A percentile compares a stretch with the other conserved stretches of the same genome.
These are phyloP conservation scores for Plebejus argus DNA, from an alignment of 2,888 invertebrate species.

Conservation along the genomic window DNA sequence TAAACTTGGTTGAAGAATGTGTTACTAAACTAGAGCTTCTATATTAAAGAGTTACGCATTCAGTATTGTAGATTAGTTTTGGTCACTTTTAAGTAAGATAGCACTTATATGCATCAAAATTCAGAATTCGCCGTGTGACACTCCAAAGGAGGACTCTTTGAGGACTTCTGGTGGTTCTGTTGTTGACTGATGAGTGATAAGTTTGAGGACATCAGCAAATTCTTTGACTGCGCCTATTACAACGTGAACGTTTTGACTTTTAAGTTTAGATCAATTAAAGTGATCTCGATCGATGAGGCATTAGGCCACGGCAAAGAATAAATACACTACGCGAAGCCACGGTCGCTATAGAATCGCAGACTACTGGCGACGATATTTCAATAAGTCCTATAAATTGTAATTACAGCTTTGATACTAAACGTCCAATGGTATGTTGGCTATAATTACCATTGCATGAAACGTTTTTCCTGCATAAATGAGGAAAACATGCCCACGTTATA, in stretches of 20 bases:
- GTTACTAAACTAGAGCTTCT: neutral
- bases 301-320: neutral
- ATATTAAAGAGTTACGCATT: neutral
- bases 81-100: neutral
- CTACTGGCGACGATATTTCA: neutral
- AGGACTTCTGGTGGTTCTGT: too few species aligned
- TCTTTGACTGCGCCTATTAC: neutral
- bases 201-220: neutral
- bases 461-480: slow-evolving; percentile 9
- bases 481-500: neutral
- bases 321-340: too few species aligned
- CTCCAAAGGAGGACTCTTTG: too few species aligned
- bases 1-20: neutral
- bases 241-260: neutral
- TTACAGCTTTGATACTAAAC: neutral
- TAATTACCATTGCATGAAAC: neutral
- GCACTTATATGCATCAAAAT: too few species aligned
- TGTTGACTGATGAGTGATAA: too few species aligned
- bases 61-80: neutral
- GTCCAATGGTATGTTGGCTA: slow-evolving; percentile 9
- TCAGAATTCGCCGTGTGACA: too few species aligned
- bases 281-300: neutral
- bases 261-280: neutral
- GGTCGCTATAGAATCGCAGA: neutral
- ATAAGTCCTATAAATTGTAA: neutral